These are phyloP conservation scores for Cheilosia variabilis DNA, from an alignment of 2,888 invertebrate species.

Conservation along the genomic window DNA sequence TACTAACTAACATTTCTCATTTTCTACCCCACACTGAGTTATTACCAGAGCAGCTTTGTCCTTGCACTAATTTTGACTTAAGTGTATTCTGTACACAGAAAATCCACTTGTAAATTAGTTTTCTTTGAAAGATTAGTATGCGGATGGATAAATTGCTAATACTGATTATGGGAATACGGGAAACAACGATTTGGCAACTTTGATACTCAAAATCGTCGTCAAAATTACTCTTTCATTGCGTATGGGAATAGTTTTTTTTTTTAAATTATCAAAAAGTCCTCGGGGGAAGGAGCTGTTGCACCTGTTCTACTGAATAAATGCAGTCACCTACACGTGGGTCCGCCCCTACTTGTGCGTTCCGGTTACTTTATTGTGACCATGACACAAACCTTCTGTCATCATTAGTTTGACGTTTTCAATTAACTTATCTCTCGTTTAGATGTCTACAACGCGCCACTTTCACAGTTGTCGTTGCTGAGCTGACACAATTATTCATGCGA, in stretches of 20 bases:
- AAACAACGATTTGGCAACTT: too few relatives aligned
- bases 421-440: slow-evolving; percentile 25
- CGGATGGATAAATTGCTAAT: too few relatives aligned
- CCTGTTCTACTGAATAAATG: too few relatives aligned
- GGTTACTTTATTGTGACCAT: neutral
- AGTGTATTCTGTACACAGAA: neutral
- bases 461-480: slow-evolving; percentile 15
- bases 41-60: slow-evolving; percentile 21
- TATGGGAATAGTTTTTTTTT: too few relatives aligned
- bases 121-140: too few relatives aligned
- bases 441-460: slow-evolving; percentile 7
- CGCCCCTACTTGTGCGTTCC: neutral
- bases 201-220: too few relatives aligned
- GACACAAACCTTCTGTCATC: slow-evolving; percentile 37
- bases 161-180: too few relatives aligned
- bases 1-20: slow-evolving; percentile 34
- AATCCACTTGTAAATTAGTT: too few relatives aligned
- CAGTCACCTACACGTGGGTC: too few relatives aligned
- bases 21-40: slow-evolving; percentile 31
- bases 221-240: too few relatives aligned
- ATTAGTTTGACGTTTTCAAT: slow-evolving; percentile 38
- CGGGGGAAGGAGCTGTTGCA: neutral
- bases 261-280: neutral
- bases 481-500: slow-evolving; percentile 60
- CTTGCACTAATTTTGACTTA: slow-evolving; percentile 38